phyloP scores from a whole-genome alignment of 1,140 invertebrate genomes.

The Hirudo medicinalis region DNA sequence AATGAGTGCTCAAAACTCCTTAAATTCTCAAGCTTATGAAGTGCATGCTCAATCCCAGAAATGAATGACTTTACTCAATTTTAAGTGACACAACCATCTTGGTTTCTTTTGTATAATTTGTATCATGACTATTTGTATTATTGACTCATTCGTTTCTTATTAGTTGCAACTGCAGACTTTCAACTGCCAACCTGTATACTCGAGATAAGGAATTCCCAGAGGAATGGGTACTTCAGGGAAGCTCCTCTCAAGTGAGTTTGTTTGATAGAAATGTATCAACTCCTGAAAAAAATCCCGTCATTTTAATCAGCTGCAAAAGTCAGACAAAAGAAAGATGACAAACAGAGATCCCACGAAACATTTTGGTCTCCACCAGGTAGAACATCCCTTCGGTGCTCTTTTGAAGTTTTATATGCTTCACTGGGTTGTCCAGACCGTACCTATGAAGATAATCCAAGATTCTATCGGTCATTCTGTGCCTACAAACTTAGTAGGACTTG shows the following conservation, averaged over 20 bases:
- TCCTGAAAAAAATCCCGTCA: constrained; percentile 42
- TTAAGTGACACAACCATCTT: no score
- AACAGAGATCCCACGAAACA: constrained; percentile 59
- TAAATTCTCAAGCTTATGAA: no score
- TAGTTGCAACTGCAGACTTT: background rate
- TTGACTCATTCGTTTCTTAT: background rate
- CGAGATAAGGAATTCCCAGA: constrained; percentile 39
- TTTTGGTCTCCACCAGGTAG: constrained; percentile 71
- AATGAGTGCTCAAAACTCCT: no score
- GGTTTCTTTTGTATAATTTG: no score
- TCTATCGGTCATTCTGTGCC: background rate
- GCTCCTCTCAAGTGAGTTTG: constrained; percentile 71
- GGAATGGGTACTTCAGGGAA: constrained; percentile 49
- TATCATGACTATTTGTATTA: background rate
- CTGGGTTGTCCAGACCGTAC: constrained; percentile 29
- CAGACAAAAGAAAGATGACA: constrained; percentile 22
- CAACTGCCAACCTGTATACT: constrained; percentile 6
- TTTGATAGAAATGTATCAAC: constrained; percentile 75
- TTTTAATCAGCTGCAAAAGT: background rate
- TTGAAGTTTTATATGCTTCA: constrained; percentile 78
- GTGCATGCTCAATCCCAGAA: no score
- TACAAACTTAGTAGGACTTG: no score
- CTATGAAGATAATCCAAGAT: background rate
- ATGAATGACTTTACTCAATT: no score
- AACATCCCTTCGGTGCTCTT: constrained; percentile 48